Percentiles rank a stretch among this genome's conserved stretches.
These are phyloP conservation scores for Trachelus stipa DNA, from an alignment of 2,888 invertebrate species.

Conservation along the genomic window DNA sequence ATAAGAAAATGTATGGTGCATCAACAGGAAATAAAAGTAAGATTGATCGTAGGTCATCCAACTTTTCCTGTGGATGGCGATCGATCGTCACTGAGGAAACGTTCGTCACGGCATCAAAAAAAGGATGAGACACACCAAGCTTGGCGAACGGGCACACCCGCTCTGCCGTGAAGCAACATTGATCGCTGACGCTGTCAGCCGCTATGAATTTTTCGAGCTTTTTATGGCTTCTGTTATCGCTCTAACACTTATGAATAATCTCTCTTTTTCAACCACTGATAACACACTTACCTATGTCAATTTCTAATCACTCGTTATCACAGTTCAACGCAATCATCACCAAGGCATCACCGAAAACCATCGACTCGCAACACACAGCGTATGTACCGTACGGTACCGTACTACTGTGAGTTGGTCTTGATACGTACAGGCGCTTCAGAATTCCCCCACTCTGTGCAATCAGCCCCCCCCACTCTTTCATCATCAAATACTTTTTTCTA, in stretches of 20 bases:
- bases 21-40: neutral
- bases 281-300: conserved; percentile 40
- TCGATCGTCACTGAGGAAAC: neutral
- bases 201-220: neutral
- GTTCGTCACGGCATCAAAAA: neutral
- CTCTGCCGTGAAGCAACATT: conserved; percentile 41
- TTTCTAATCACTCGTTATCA: conserved; percentile 29
- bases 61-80: neutral
- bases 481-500: neutral
- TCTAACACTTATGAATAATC: neutral
- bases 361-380: conserved; percentile 46
- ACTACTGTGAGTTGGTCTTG: conserved; percentile 10
- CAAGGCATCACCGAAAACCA: conserved; percentile 55
- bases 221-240: neutral
- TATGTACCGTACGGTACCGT: conserved; percentile 39
- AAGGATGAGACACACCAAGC: conserved; percentile 7
- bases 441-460: neutral
- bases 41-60: neutral
- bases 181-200: conserved; percentile 44
- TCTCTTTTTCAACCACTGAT: neutral
- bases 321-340: conserved; percentile 42
- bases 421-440: neutral
- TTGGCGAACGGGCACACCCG: conserved; percentile 55
- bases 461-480: neutral
- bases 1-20: neutral